phyloP scores from a whole-genome alignment of 2,113 vertebrate species.

The Hiodon tergisus region DNA sequence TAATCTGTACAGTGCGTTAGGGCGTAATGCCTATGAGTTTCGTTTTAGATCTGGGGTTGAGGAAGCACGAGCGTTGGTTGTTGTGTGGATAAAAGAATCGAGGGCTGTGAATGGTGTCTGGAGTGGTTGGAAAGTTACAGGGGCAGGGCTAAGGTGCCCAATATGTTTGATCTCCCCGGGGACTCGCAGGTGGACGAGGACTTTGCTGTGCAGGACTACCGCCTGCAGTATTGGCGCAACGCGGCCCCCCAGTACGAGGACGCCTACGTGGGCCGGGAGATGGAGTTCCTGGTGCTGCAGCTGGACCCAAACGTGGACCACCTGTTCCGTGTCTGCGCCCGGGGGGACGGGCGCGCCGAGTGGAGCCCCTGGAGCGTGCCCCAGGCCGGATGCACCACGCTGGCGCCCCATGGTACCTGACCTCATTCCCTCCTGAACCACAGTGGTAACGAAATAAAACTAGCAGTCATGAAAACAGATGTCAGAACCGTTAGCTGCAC shows the following conservation, averaged over 20 bases:
- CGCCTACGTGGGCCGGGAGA: slow-evolving; percentile 78
- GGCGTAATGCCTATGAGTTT: background rate
- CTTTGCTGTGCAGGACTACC: slow-evolving; percentile 79
- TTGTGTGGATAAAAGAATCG: no score
- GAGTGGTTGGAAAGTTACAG: background rate
- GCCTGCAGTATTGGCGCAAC: slow-evolving; percentile 79
- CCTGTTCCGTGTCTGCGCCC: slow-evolving; percentile 87
- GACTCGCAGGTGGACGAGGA: slow-evolving; percentile 86
- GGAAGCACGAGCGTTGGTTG: no score
- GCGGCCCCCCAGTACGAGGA: slow-evolving; percentile 79
- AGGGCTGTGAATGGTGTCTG: background rate
- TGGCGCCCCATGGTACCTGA: slow-evolving; percentile 80
- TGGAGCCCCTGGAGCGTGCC: slow-evolving; percentile 97
- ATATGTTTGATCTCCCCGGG: background rate
- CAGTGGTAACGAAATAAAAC: background rate
- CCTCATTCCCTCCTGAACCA: background rate
- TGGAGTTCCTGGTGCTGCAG: slow-evolving; percentile 83
- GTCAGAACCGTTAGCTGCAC: background rate
- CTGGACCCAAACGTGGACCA: slow-evolving; percentile 81
- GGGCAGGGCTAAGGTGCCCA: no score
- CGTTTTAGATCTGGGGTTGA: background rate
- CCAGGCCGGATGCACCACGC: slow-evolving; percentile 73
- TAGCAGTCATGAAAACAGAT: background rate
- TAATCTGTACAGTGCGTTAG: background rate
- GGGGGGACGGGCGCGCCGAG: slow-evolving; percentile 86